Evolutionary conservation across 1,140 invertebrate species (phyloP).

Genomic region (Micrasema minimum): DNA sequence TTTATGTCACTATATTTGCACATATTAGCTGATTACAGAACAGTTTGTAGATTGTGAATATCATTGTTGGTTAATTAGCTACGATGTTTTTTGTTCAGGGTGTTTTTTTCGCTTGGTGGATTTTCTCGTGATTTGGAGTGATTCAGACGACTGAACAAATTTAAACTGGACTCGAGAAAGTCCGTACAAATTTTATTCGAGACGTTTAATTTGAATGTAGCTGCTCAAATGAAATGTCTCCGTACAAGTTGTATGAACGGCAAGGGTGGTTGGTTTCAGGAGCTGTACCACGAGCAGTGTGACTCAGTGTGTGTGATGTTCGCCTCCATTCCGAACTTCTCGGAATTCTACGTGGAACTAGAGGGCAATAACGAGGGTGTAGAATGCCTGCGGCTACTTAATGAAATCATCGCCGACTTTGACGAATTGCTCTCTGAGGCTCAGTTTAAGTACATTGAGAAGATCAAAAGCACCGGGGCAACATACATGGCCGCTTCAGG

Average conservation of each 20-base stretch:
- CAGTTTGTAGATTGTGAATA: no score
- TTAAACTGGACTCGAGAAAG: no score
- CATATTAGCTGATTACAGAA: no score
- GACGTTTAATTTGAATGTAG: no score
- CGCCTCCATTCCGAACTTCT: conserved; percentile 96
- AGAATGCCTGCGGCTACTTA: conserved; percentile 91
- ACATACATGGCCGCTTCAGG: conserved; percentile 98
- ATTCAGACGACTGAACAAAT: no score
- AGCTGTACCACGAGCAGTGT: conserved; percentile 95
- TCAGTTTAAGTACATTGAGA: conserved; percentile 91
- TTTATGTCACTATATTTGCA: no score
- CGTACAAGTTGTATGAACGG: not conserved
- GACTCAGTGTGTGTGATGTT: conserved; percentile 95
- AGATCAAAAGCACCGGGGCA: conserved; percentile 96
- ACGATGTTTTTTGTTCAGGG: no score
- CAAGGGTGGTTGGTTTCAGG: conserved; percentile 66
- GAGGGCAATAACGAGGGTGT: conserved; percentile 96
- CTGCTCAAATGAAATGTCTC: no score
- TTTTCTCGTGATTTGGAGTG: no score
- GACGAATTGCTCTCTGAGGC: conserved; percentile 90
- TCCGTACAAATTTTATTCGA: no score
- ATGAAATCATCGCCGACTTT: conserved; percentile 98
- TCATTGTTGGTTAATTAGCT: no score
- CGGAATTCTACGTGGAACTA: conserved; percentile 95
- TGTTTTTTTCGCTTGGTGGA: no score